A percentile compares a stretch with the other conserved stretches of the same genome.
Evolutionary conservation across 2,888 invertebrate species (phyloP).

Genomic region (Sclerodermus sp.): DNA sequence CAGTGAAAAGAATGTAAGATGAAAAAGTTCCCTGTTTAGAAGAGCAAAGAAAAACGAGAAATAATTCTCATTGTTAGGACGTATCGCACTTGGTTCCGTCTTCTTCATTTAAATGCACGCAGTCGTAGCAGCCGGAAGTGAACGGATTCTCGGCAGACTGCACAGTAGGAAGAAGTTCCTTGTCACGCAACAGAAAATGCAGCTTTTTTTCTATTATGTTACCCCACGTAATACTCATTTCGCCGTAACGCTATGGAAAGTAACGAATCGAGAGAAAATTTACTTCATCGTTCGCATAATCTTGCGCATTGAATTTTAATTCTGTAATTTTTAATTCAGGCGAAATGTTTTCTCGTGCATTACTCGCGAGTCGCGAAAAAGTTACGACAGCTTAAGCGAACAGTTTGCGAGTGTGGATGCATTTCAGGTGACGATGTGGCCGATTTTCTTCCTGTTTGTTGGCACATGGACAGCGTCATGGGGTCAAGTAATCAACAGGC

Average conservation of each 20-base stretch:
- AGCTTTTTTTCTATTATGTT: slow-evolving; percentile 1
- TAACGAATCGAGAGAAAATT: neutral
- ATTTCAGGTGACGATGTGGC: slow-evolving; percentile 44
- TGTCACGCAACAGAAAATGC: slow-evolving; percentile 13
- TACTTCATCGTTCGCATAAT: neutral
- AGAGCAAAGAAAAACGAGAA: no score
- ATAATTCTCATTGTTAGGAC: no score
- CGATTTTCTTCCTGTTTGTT: slow-evolving; percentile 33
- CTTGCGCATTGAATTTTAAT: neutral
- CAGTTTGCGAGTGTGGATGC: neutral
- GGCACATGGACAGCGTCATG: slow-evolving; percentile 35
- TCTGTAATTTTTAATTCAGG: no score
- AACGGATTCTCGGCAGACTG: slow-evolving; percentile 16
- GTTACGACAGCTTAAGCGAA: neutral
- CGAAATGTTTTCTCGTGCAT: no score
- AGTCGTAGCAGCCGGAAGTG: slow-evolving; percentile 18
- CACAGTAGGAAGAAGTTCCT: slow-evolving; percentile 9
- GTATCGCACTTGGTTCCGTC: no score
- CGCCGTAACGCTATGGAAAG: no score
- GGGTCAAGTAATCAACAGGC: slow-evolving; percentile 68
- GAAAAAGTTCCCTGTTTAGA: no score
- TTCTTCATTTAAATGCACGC: slow-evolving; percentile 2
- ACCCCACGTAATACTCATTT: no score
- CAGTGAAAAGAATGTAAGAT: no score
- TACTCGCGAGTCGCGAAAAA: neutral